Evolutionary conservation across 2,888 invertebrate genomes (phyloP).

Genomic region (Lypha dubia): DNA sequence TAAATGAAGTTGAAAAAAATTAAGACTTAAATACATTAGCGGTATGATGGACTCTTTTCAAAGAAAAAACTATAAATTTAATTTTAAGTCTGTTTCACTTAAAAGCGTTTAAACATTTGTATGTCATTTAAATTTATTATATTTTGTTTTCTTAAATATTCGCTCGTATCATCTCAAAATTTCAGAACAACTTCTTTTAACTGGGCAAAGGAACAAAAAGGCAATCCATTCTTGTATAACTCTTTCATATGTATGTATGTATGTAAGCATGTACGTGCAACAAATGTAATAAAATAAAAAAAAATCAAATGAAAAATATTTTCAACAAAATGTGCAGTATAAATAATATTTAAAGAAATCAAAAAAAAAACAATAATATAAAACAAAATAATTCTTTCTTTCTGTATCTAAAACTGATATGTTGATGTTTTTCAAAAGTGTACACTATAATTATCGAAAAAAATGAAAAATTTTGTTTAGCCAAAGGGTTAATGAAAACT

Average conservation of each 20-base stretch:
- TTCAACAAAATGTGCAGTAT: conserved; percentile 32
- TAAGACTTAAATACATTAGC: conserved; percentile 57
- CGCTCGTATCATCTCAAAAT: conserved; percentile 55
- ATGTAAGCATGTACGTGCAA: no score
- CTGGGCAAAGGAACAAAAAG: conserved; percentile 74
- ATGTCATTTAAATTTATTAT: conserved; percentile 66
- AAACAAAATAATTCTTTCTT: conserved; percentile 64
- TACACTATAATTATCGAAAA: conserved; percentile 79
- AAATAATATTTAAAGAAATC: conserved; percentile 13
- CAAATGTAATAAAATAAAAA: conserved; percentile 63
- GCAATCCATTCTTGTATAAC: conserved; percentile 44
- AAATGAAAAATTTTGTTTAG: conserved; percentile 78
- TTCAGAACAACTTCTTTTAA: conserved; percentile 67
- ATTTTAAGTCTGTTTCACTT: conserved; percentile 55
- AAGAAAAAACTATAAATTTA: conserved; percentile 65
- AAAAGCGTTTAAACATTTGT: conserved; percentile 61
- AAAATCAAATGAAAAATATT: conserved; percentile 46
- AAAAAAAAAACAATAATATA: not conserved
- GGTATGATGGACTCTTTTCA: conserved; percentile 59
- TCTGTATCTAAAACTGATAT: conserved; percentile 75
- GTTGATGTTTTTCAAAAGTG: conserved; percentile 74
- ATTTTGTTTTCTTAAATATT: conserved; percentile 33
- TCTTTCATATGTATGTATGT: conserved; percentile 7
- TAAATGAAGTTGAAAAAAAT: not conserved
- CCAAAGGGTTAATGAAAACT: conserved; percentile 78